Base-by-base conservation (phyloP, 1,140 invertebrate species). In the Hyles vespertilio region DNA sequence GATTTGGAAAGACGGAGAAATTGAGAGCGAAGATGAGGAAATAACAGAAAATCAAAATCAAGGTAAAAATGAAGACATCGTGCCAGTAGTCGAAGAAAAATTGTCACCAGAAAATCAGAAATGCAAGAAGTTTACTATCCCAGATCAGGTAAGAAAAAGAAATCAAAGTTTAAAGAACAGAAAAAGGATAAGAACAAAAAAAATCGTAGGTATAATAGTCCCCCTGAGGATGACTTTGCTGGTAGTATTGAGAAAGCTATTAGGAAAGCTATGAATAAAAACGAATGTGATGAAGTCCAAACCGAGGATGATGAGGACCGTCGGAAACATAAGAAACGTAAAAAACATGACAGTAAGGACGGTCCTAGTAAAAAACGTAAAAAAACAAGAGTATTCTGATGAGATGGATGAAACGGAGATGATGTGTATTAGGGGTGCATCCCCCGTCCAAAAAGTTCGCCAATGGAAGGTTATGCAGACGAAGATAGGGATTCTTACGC, bases 401-500 rank as follows among this genome's bases (percentile, higher is more conserved):
- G 92, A 93, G 63, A 91, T 94, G 52, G 93, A 94, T 77, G 94
- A 96, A 71, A 93, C 93, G 68, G 94, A 95, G 76, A 93, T 95
- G 92, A 86, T 96, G 71, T 95, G 94, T 79, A 91, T 95, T 5
- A 90, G 95, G 46, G 94, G 95, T 51, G 94, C 93, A 40, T 93
- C 92, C 52, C 92, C 92, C 6, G 90, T 91, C 34, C 86, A 85
- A 33, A 88, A 73, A 79, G 74, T 51, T 78, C 74, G 43, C 72
- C 66, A 40, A 66, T 61, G 22, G 72, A 71, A 49, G 64, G 64
- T 5, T 84, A 74, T 74, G 63, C 66, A 49, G 84, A 85, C 52
- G 85, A 89, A 52, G 88, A 89, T 7, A 87, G 84, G 61, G 89
- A 91, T 49, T 90, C 90, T 1, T 89, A 87, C 71, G 89, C 82